Base-by-base conservation (phyloP, 2,113 vertebrate genomes). In the Setophaga coronata region DNA sequence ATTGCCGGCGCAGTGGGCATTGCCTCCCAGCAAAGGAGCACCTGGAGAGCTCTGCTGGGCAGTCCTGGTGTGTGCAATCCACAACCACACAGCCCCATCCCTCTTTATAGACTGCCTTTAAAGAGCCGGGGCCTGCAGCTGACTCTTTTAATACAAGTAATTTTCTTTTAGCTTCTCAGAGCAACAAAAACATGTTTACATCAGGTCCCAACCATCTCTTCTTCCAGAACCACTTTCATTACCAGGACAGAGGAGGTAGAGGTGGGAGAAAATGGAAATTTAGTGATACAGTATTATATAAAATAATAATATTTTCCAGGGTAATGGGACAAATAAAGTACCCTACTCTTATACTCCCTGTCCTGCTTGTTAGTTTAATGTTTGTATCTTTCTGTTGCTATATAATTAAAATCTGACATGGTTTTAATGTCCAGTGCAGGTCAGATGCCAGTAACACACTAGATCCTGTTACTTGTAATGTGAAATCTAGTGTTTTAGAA, bases 81-180 rank as follows among this genome's bases (percentile, higher is more conserved):
- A 43, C 58, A n/a, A 0, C 17, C 36, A 6, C 43, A 7, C 3
- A 26, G 90, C 73, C 65, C 83, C 90, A 94, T 89, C 36, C 2
- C 73, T 71, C 66, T 45, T 87, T 69, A 82, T 4, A 48, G 57
- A 5, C 38, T 31, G 19, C 17, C 53, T 91, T 48, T 29, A 56
- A 82, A 74, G 43, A 76, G 73, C 89, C 78, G 31, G 0, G 0
- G 15, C 71, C 58, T 91, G 47, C 77, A 91, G 67, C 53, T 77
- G 28, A n/a, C 33, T 67, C 21, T 51, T 89, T 62, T 36, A 79
- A 48, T 28, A 69, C 23, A 84, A 90, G n/a, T n/a, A 10, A 85
- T 94, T 95, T 89, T 48, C 65, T 89, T 93, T 90, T 36, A 43
- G 18, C 42, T 93, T 82, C 58, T 76, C 88, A 82, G 57, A 90